Evolutionary conservation across 2,888 invertebrate species (phyloP), one percentile per base, ranked within the genome.

Genomic region (Trisateles emortualis): DNA sequence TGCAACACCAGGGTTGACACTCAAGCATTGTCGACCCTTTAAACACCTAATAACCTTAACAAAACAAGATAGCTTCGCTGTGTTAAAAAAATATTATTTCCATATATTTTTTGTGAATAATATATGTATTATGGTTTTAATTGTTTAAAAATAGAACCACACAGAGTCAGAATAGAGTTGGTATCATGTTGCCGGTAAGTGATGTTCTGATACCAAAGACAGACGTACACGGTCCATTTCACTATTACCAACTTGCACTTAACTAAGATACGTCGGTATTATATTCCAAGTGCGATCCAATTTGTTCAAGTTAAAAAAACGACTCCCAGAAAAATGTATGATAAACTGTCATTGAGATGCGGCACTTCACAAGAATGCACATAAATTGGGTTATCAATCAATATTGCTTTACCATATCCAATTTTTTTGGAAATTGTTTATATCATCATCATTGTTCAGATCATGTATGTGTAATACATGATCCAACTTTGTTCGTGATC

Each of bases 371-470:
- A 45, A 60, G 49, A 64, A 62, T 41, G 40, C 46, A 56, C 50
- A 65, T 71, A 80, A 81, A 84, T 84, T 83, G 79, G 76, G 76
- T 67, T 76, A 84, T 86, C 83, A 84, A 85, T 86, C 84, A 85
- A 83, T 81, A 84, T 81, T 79, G 79, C 74, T 79, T 78, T 72
- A 70, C 57, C 75, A 74, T 78, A 60, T 74, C 57, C 70, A 78
- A 78, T 78, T 78, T 83, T 74, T 74, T 75, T 73, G 64, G 62
- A 76, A 74, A 79, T 76, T 74, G 63, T 71, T 70, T 71, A 65
- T 74, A 64, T 70, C 66, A 69, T n/a, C 58, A 52, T 64, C n/a
- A n/a, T n/a, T n/a, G n/a, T n/a, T n/a, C n/a, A n/a, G n/a, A n/a
- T n/a, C n/a, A n/a, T n/a, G n/a, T n/a, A n/a, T n/a, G n/a, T n/a